These are phyloP conservation scores for Erebia epiphron DNA, from an alignment of 2,888 invertebrate species.

Conservation along the genomic window DNA sequence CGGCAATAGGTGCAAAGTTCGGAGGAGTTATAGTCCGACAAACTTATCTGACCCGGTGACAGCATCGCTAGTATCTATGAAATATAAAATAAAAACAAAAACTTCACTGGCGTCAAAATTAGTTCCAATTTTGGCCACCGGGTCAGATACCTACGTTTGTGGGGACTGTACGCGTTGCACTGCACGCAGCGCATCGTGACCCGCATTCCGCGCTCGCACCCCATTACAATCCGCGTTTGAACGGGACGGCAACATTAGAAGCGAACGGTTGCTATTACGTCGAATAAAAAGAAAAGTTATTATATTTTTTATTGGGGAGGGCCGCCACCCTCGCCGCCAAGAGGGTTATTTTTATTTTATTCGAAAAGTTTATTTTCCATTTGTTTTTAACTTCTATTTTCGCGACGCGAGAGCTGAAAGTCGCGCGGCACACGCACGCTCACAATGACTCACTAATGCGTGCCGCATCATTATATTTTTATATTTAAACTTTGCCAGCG, in stretches of 20 bases:
- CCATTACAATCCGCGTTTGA: constrained; percentile 72
- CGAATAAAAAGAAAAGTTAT: constrained; percentile 83
- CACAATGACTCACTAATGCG: constrained; percentile 81
- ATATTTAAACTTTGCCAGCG: constrained; percentile 80
- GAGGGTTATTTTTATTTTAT: constrained; percentile 83
- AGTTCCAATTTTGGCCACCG: no score
- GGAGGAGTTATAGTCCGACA: no score
- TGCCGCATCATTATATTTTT: constrained; percentile 80
- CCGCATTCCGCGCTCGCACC: constrained; percentile 55
- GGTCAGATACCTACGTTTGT: no score
- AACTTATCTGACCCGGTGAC: no score
- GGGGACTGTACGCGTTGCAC: background rate
- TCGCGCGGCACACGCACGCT: constrained; percentile 69
- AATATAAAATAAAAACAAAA: no score
- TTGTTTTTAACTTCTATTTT: constrained; percentile 81
- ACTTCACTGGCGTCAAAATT: no score
- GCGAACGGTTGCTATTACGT: constrained; percentile 79
- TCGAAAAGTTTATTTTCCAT: constrained; percentile 82
- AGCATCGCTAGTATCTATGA: no score
- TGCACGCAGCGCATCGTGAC: constrained; percentile 38
- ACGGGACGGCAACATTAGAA: constrained; percentile 75
- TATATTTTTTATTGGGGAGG: constrained; percentile 82
- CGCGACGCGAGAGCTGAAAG: constrained; percentile 73
- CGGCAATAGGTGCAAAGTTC: no score
- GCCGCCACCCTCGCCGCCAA: constrained; percentile 79